These are phyloP conservation scores for Brotula barbata DNA, from an alignment of 2,797 vertebrate genomes.

Conservation along the genomic window DNA sequence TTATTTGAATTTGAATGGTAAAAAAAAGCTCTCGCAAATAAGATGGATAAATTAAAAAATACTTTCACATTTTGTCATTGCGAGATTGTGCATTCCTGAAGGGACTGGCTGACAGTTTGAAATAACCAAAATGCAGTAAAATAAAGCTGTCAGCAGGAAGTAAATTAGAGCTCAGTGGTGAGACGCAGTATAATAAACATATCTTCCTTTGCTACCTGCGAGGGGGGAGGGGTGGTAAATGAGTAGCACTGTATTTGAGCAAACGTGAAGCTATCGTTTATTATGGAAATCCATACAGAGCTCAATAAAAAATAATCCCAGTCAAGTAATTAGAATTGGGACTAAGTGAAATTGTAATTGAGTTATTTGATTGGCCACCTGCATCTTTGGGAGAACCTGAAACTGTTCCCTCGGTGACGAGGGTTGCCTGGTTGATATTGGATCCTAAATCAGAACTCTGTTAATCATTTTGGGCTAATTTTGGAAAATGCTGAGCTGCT, in stretches of 20 bases:
- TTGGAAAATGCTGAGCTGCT: constrained; percentile 50
- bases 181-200: neutral
- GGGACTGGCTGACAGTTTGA: constrained; percentile 6
- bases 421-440: constrained; percentile 10
- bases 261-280: constrained; percentile 1
- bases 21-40: neutral
- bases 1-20: too few species aligned
- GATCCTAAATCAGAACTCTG: constrained; percentile 22
- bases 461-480: constrained; percentile 44
- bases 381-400: constrained; percentile 21
- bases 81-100: constrained; percentile 7
- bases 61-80: neutral
- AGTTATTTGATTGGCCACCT: constrained; percentile 1
- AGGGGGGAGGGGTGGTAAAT: neutral
- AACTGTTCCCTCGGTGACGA: neutral
- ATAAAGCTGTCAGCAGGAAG: neutral
- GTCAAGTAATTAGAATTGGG: neutral
- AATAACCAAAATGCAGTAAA: constrained; percentile 18
- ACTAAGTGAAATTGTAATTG: constrained; percentile 2
- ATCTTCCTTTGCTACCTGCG: neutral
- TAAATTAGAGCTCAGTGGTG: neutral
- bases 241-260: neutral
- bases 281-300: constrained; percentile 3
- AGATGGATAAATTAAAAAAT: neutral
- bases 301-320: constrained; percentile 1